Evolutionary conservation across 2,113 vertebrate genomes (phyloP).

Genomic region (Istiophorus platypterus): DNA sequence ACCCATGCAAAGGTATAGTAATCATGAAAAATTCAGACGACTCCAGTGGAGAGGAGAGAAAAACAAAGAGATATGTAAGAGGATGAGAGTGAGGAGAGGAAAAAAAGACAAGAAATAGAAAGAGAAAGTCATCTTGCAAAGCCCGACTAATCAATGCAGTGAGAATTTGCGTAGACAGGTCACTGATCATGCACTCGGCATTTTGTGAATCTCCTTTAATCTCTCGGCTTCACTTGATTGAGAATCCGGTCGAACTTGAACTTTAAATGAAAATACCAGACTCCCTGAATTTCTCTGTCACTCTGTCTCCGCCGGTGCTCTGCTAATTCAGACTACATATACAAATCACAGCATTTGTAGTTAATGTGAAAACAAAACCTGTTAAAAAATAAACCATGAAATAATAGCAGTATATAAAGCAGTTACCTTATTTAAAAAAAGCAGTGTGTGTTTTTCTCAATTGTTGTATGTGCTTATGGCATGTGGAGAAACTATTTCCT

Average conservation of each 20-base stretch:
- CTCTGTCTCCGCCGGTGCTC: neutral
- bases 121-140: conserved; percentile 23
- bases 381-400: neutral
- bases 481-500: too few species aligned
- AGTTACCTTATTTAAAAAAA: too few species aligned
- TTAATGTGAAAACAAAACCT: neutral
- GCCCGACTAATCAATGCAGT: conserved; percentile 62
- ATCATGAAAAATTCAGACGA: neutral
- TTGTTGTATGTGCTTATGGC: too few species aligned
- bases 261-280: conserved; percentile 74
- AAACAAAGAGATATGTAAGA: conserved; percentile 18
- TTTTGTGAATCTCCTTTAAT: conserved; percentile 75
- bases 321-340: neutral
- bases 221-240: conserved; percentile 61
- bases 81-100: neutral
- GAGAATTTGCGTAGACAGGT: conserved; percentile 46
- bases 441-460: too few species aligned
- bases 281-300: conserved; percentile 4
- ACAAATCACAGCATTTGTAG: neutral
- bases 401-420: too few species aligned
- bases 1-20: neutral
- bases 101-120: neutral
- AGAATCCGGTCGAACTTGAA: conserved; percentile 70
- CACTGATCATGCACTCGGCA: conserved; percentile 60
- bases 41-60: conserved; percentile 1